Conservation (phyloP, 1,140 invertebrate genomes). For the Oscheius sp. region DNA sequence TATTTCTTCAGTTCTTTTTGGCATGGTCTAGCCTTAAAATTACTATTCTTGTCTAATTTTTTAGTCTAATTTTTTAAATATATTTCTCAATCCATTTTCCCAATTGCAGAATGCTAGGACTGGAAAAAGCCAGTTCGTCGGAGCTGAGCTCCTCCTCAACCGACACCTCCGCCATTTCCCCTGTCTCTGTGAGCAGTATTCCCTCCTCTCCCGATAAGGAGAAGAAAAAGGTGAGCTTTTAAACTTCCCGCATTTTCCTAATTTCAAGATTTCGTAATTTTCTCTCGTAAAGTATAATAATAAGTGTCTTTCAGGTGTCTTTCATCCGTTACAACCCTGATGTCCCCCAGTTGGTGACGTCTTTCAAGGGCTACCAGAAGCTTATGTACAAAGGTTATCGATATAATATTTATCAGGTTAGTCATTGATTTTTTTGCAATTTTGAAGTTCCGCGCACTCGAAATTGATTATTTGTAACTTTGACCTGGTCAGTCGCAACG, state of each 20-base stretch:
- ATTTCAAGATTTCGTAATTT: no score
- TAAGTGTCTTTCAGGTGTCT: conserved; percentile 16
- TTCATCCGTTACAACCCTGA: conserved; percentile 34
- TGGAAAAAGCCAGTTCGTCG: conserved; percentile 29
- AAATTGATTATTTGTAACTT: no score
- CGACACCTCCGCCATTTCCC: conserved; percentile 35
- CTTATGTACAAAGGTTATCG: conserved; percentile 37
- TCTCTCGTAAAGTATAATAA: not conserved
- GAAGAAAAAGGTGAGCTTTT: conserved; percentile 29
- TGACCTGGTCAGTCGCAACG: no score
- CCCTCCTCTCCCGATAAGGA: conserved; percentile 33
- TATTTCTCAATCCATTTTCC: not conserved
- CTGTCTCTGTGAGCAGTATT: conserved; percentile 30
- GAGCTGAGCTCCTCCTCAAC: conserved; percentile 32
- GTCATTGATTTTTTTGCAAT: not conserved
- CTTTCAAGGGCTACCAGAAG: conserved; percentile 39
- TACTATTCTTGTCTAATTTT: not conserved
- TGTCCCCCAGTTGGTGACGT: conserved; percentile 36
- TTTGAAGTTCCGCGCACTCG: conserved; percentile 4
- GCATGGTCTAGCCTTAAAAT: no score
- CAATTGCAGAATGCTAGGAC: conserved; percentile 19
- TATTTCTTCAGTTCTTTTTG: no score
- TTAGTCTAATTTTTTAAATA: not conserved
- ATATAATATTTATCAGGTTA: conserved; percentile 38
- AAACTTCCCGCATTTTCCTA: no score